Percentiles rank a stretch among this genome's conserved stretches.
These are phyloP conservation scores for Micropterix aruncella DNA, from an alignment of 2,888 invertebrate species.

Conservation along the genomic window DNA sequence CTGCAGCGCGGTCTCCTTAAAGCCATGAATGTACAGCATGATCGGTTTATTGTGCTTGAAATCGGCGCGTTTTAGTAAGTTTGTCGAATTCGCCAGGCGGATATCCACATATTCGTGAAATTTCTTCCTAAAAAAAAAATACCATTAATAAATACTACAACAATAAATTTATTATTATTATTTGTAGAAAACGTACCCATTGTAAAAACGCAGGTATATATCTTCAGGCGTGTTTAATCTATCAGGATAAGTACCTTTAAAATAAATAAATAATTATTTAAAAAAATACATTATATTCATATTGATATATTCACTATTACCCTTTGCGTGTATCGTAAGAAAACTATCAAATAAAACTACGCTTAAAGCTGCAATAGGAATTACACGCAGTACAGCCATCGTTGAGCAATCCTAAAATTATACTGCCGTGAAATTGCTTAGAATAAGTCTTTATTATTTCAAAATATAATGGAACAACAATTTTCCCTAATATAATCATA, in stretches of 20 bases:
- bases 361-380: too few species aligned
- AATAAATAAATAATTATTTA: constrained; percentile 7
- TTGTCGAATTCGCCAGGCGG: constrained; percentile 30
- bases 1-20: constrained; percentile 39
- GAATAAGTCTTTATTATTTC: too few species aligned
- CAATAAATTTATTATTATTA: background rate
- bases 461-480: background rate
- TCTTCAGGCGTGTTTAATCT: constrained; percentile 29
- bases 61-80: constrained; percentile 30
- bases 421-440: too few species aligned
- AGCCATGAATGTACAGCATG: constrained; percentile 43
- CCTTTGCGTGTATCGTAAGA: background rate
- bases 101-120: constrained; percentile 30
- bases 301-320: background rate
- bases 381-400: too few species aligned
- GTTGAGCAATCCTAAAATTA: too few species aligned
- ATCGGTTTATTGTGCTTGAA: constrained; percentile 30
- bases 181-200: constrained; percentile 27
- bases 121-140: constrained; percentile 18
- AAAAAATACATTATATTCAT: background rate
- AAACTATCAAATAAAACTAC: too few species aligned
- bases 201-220: constrained; percentile 31
- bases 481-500: too few species aligned
- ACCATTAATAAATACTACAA: background rate
- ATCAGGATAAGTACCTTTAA: constrained; percentile 31